phyloP scores from a whole-genome alignment of 2,888 invertebrate species.

The Lutraria lutraria region DNA sequence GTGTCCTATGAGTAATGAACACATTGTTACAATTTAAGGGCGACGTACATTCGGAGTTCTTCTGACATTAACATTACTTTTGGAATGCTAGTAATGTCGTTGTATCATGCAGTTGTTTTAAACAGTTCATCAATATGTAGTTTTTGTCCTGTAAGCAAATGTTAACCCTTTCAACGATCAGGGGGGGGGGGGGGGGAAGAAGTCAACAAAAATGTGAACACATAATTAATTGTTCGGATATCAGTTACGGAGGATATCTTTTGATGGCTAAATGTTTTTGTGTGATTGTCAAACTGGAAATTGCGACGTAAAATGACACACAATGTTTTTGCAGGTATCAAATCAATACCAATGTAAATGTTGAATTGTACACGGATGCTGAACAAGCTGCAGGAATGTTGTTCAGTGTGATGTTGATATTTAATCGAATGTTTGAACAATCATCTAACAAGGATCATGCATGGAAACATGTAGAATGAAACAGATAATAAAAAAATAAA shows the following conservation, averaged over 20 bases:
- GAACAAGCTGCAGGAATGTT: neutral
- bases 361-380: neutral
- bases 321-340: neutral
- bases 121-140: neutral
- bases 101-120: neutral
- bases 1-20: neutral
- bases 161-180: neutral
- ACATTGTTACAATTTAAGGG: neutral
- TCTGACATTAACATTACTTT: neutral
- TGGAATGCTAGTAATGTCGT: neutral
- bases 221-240: neutral
- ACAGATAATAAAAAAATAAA: too few relatives aligned
- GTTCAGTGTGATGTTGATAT: neutral
- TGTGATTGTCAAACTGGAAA: slow-evolving; percentile 6
- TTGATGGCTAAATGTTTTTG: neutral
- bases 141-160: neutral
- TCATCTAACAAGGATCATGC: neutral
- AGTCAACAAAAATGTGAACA: neutral
- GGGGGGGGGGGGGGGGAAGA: neutral
- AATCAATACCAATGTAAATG: neutral
- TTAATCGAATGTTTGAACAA: neutral
- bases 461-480: neutral
- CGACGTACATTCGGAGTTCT: neutral
- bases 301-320: neutral
- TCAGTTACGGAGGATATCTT: neutral